A percentile compares a stretch with the other conserved stretches of the same genome.
phyloP scores from a whole-genome alignment of 92 coral and sea anemone species.

The Umimayanthus kanabou region DNA sequence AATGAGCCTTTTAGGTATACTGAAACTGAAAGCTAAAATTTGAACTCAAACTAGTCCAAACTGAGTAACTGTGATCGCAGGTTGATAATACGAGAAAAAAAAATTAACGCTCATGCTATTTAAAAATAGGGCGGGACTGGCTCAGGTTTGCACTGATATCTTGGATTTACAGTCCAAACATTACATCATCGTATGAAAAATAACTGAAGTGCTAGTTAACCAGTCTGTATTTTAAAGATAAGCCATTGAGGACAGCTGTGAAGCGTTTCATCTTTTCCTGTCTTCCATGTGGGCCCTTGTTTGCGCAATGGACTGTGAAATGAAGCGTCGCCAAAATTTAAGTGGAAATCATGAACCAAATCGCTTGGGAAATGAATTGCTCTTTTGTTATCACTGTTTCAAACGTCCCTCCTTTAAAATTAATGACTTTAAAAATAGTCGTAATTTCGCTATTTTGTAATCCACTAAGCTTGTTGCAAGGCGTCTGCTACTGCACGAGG shows the following conservation, averaged over 20 bases:
- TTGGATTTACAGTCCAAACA: too few relatives aligned
- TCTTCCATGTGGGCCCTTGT: background rate
- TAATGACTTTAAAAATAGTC: background rate
- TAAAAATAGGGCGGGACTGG: too few relatives aligned
- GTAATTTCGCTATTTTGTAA: background rate
- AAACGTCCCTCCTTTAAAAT: background rate
- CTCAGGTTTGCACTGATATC: too few relatives aligned
- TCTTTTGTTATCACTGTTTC: background rate
- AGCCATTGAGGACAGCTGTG: background rate
- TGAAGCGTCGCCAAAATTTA: background rate
- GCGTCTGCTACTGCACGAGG: slow-evolving; percentile 40
- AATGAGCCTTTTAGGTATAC: background rate
- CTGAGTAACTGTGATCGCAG: background rate
- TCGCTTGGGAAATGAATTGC: too few relatives aligned
- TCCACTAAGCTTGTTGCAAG: slow-evolving; percentile 6
- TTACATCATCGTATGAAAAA: too few relatives aligned
- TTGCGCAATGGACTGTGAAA: background rate
- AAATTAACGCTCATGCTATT: too few relatives aligned
- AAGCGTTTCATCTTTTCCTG: background rate
- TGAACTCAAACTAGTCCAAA: background rate
- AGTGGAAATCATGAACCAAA: slow-evolving; percentile 20
- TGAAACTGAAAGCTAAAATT: background rate
- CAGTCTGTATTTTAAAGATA: too few relatives aligned
- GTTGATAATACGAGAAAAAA: background rate
- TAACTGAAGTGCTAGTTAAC: too few relatives aligned